Conservation (phyloP, 2,888 invertebrate species). For the Ischnus inquisitorius region DNA sequence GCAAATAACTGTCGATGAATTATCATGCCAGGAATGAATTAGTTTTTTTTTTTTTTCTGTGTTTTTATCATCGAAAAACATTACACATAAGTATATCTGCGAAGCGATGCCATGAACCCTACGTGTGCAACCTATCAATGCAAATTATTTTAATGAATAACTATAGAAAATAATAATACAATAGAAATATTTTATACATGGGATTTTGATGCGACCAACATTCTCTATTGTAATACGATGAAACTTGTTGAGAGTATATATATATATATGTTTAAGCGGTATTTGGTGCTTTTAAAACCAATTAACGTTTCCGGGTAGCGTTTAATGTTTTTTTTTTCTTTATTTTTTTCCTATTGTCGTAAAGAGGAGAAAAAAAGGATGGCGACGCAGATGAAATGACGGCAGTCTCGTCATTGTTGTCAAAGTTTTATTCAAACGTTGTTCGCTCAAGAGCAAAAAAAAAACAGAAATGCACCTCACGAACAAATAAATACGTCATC, state of each 20-base stretch:
- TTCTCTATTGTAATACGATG: slow-evolving; percentile 52
- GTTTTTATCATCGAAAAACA: slow-evolving; percentile 30
- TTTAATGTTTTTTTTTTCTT: slow-evolving; percentile 55
- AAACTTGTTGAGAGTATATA: slow-evolving; percentile 73
- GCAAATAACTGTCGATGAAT: slow-evolving; percentile 13
- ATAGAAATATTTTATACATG: slow-evolving; percentile 66
- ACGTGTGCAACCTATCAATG: slow-evolving; percentile 85
- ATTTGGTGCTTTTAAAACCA: slow-evolving; percentile 75
- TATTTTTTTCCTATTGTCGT: slow-evolving; percentile 6
- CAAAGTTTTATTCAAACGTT: slow-evolving; percentile 11
- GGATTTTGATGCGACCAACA: slow-evolving; percentile 62
- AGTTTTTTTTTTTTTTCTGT: slow-evolving; percentile 6
- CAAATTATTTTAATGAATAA: slow-evolving; percentile 81
- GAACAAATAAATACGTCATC: slow-evolving; percentile 39
- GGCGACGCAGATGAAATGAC: not conserved
- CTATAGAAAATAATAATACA: slow-evolving; percentile 55
- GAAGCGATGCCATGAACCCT: slow-evolving; percentile 78
- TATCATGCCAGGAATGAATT: not conserved
- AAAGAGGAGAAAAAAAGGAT: slow-evolving; percentile 9
- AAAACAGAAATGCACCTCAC: slow-evolving; percentile 33
- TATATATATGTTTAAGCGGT: slow-evolving; percentile 59
- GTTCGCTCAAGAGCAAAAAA: slow-evolving; percentile 13
- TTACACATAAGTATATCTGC: slow-evolving; percentile 71
- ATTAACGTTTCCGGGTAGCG: slow-evolving; percentile 63
- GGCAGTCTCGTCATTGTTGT: slow-evolving; percentile 25